Evolutionary conservation across 2,113 vertebrate genomes (phyloP).

Genomic region (Apteryx mantelli): DNA sequence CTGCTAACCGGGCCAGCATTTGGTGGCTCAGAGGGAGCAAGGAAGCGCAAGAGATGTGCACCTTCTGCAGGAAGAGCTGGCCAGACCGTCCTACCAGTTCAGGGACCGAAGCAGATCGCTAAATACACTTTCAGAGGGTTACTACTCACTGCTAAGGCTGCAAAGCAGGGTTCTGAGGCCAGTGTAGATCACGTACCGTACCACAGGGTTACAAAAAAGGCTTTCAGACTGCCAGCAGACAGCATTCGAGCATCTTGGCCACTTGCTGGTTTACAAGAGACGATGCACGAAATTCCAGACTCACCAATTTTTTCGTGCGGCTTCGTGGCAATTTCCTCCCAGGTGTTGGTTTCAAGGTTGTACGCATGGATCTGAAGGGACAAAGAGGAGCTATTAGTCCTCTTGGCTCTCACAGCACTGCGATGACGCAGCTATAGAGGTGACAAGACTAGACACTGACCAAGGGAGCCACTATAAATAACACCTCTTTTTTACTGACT

Average conservation of each 20-base stretch:
- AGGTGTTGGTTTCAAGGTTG: constrained; percentile 97
- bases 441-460: not conserved
- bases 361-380: constrained; percentile 91
- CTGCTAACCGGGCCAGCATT: not conserved
- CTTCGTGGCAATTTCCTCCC: constrained; percentile 96
- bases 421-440: not conserved
- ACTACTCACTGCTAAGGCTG: not conserved
- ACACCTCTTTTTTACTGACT: not conserved
- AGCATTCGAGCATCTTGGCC: fast-evolving
- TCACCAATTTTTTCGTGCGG: constrained; percentile 95
- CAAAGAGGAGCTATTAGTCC: not conserved
- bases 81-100: not conserved
- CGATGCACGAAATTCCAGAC: not conserved
- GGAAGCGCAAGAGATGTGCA: not conserved
- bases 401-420: not conserved
- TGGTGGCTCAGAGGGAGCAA: not conserved
- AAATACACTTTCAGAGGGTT: not conserved
- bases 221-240: not conserved
- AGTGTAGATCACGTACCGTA: fast-evolving
- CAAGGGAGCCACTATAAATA: not conserved
- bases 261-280: not conserved
- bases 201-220: not conserved
- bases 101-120: not conserved
- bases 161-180: not conserved
- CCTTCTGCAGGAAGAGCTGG: not conserved